Percentiles rank a stretch among this genome's conserved stretches.
Conservation (phyloP, 1,140 invertebrate genomes). For the Drosophila rufa region DNA sequence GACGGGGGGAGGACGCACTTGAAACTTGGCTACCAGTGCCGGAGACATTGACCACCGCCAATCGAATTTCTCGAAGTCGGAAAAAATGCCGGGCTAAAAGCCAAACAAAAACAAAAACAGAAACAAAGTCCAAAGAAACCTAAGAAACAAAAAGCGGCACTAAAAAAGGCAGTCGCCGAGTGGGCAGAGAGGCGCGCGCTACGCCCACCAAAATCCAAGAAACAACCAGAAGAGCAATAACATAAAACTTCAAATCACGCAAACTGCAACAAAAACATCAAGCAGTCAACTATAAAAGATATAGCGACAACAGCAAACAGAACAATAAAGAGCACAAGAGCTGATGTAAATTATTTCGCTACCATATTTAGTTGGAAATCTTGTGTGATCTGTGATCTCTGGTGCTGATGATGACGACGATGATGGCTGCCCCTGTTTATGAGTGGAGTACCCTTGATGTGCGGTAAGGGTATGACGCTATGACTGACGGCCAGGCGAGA, state of each 20-base stretch:
- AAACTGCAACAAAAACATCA: constrained; percentile 55
- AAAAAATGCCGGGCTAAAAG: constrained; percentile 4
- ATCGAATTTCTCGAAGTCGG: constrained; percentile 52
- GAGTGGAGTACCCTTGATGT: constrained; percentile 53
- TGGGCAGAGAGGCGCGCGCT: constrained; percentile 65
- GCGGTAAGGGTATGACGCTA: constrained; percentile 35
- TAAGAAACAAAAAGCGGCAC: constrained; percentile 62
- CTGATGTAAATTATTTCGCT: constrained; percentile 81
- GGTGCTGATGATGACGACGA: constrained; percentile 19
- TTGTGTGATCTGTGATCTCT: constrained; percentile 61
- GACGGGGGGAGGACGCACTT: constrained; percentile 52
- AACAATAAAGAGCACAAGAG: constrained; percentile 70
- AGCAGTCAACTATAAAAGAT: constrained; percentile 37
- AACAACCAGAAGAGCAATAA: constrained; percentile 68
- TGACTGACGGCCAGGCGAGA: constrained; percentile 23
- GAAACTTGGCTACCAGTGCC: constrained; percentile 58
- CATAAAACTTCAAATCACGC: constrained; percentile 78
- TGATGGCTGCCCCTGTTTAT: constrained; percentile 55
- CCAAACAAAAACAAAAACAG: constrained; percentile 14
- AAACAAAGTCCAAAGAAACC: constrained; percentile 6
- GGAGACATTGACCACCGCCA: constrained; percentile 73
- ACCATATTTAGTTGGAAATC: constrained; percentile 82
- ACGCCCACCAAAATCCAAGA: constrained; percentile 63
- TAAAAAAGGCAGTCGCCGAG: constrained; percentile 69
- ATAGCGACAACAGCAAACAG: constrained; percentile 51